Evolutionary conservation across 2,888 invertebrate species (phyloP).

Genomic region (Argyresthia goedartella): DNA sequence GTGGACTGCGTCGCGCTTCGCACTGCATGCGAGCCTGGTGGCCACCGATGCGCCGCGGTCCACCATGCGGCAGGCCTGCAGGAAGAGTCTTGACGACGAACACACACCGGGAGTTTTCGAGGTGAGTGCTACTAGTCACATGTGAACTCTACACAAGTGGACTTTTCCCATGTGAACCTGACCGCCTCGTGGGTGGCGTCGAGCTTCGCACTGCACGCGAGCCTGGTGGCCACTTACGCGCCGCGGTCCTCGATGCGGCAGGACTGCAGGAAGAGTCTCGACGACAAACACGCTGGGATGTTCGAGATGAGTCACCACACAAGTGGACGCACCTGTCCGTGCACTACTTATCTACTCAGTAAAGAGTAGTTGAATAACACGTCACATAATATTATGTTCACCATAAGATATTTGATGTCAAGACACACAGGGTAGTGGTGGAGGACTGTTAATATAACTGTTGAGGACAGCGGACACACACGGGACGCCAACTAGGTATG

Average conservation of each 20-base stretch:
- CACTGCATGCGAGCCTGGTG: slow-evolving; percentile 67
- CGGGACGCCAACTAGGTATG: no score
- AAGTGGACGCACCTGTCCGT: no score
- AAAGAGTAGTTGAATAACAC: no score
- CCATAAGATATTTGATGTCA: no score
- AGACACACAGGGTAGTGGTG: no score
- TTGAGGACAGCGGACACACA: no score
- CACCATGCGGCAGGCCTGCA: slow-evolving; percentile 44
- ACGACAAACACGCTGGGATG: slow-evolving; percentile 81
- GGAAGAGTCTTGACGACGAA: slow-evolving; percentile 78
- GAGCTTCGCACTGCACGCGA: slow-evolving; percentile 72
- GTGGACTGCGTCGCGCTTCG: slow-evolving; percentile 72
- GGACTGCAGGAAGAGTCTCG: slow-evolving; percentile 67
- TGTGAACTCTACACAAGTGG: no score
- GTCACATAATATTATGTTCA: no score
- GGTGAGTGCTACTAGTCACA: slow-evolving; percentile 42
- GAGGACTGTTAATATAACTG: no score
- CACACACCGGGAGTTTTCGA: slow-evolving; percentile 81
- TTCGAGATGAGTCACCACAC: slow-evolving; percentile 64
- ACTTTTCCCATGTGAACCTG: slow-evolving; percentile 14
- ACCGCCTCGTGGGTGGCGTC: no score
- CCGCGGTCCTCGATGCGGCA: slow-evolving; percentile 40
- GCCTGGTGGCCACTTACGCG: slow-evolving; percentile 62
- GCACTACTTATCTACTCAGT: no score
- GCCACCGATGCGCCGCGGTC: slow-evolving; percentile 48